These are phyloP conservation scores for Rhea pennata DNA, from an alignment of 2,113 vertebrate genomes.

Conservation along the genomic window DNA sequence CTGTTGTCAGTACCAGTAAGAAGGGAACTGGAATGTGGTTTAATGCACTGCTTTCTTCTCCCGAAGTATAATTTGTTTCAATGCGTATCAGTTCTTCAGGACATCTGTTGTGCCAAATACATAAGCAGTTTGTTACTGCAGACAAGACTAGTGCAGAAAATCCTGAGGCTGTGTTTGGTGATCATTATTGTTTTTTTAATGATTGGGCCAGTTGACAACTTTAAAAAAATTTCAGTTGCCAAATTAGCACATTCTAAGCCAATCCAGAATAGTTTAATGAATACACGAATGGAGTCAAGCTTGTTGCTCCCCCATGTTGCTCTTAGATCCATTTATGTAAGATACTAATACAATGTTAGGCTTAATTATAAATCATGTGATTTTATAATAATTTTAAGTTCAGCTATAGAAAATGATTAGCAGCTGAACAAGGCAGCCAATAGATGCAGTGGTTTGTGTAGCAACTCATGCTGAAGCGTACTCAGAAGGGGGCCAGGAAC, in stretches of 20 bases:
- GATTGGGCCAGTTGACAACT: background rate
- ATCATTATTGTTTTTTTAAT: background rate
- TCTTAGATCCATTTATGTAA: background rate
- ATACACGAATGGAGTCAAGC: background rate
- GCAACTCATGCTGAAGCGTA: background rate
- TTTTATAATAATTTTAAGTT: background rate
- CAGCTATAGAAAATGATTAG: background rate
- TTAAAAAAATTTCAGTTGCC: background rate
- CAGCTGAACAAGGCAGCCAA: background rate
- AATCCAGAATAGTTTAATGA: background rate
- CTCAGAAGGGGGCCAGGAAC: too few species aligned
- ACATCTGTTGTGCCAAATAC: conserved; percentile 6
- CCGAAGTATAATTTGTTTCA: background rate
- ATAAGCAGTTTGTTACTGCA: background rate
- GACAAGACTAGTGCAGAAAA: background rate
- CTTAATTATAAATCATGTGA: background rate
- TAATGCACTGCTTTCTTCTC: background rate
- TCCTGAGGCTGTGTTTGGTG: background rate
- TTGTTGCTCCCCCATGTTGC: background rate
- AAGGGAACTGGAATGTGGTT: background rate
- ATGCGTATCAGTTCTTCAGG: background rate
- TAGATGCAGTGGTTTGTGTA: background rate
- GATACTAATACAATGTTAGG: background rate
- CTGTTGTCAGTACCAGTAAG: background rate
- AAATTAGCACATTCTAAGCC: background rate